Evolutionary conservation across 2,113 vertebrate genomes (phyloP), one percentile per base, ranked within the genome.

Genomic region (Odobenus rosmarus): DNA sequence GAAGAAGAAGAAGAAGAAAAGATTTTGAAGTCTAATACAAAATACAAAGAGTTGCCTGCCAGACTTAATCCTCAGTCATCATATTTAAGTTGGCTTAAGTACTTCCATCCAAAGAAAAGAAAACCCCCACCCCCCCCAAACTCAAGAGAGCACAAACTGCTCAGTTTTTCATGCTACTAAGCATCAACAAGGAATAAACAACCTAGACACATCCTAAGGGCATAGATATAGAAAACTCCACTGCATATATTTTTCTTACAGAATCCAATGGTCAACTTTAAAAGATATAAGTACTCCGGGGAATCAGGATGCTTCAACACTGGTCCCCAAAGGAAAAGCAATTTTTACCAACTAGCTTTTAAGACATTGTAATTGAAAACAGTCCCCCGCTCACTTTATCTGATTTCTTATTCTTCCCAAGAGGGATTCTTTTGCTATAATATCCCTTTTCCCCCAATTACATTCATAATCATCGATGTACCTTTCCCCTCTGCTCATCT

Each of bases 21-120:
- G 96, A 97, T 97, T 97, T 97, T 97, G 96, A 98, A 97, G 97
- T 98, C 98, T 97, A 98, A 97, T 96, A 97, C 96, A 97, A 98
- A 98, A 97, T 83, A 98, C 61, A 96, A 98, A 96, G 96, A 97
- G 95, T 95, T 97, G 98, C 97, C 93, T 98, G 98, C 96, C 97
- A 98, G 96, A 97, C 90, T 98, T 97, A 97, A 97, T 95, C 90
- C 81, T 97, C 94, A 97, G 71, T 93, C 93, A 97, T 89, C 61
- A 97, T 88, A 97, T 88, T 97, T 97, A 97, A 96, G 77, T 83
- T 98, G 97, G 81, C 42, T 96, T 93, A 97, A 97, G 82, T 93
- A 97, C n/a, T 96, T 98, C 67, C 90, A 97, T 81, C 88, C 96
- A 95, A 93, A 93, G 33, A 72, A 93, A 93, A 93, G 26, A 94